A percentile compares a stretch with the other conserved stretches of the same genome.
Conservation (phyloP, 2,888 invertebrate genomes). For the Heteromurus nitidus region DNA sequence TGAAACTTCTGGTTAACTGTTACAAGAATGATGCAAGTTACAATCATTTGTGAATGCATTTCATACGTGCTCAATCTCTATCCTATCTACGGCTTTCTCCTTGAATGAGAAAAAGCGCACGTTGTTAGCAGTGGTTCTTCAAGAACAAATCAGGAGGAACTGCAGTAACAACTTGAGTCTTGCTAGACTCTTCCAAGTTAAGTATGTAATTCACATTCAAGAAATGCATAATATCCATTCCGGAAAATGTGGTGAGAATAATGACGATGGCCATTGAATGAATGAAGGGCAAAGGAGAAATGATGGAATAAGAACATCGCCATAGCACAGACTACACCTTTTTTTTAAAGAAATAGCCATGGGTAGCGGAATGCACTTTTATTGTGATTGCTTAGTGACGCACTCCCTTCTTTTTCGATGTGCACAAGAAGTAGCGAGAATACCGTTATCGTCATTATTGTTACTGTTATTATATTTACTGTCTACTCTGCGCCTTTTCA, state of each 20-base stretch:
- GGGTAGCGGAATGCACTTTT: too few relatives aligned
- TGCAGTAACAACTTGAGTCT: conserved; percentile 10
- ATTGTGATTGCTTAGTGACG: too few relatives aligned
- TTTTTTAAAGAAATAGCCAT: too few relatives aligned
- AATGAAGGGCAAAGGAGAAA: background rate
- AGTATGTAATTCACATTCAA: conserved; percentile 28
- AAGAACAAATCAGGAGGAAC: conserved; percentile 18
- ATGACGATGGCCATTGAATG: conserved; percentile 2
- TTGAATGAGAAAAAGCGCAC: too few relatives aligned
- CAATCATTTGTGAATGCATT: background rate
- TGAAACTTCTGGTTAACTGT: too few relatives aligned
- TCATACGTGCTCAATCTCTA: background rate
- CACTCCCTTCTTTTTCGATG: too few relatives aligned
- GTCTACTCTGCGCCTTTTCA: background rate
- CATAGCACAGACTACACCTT: too few relatives aligned
- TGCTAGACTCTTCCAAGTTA: background rate
- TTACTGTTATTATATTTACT: conserved; percentile 13
- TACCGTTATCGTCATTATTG: too few relatives aligned
- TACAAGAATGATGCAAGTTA: background rate
- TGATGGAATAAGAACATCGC: too few relatives aligned
- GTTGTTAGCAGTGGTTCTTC: too few relatives aligned
- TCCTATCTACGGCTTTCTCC: background rate
- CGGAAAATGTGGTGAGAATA: conserved; percentile 14
- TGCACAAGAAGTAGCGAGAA: too few relatives aligned
- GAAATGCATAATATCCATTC: conserved; percentile 34